These are phyloP conservation scores for Raja brachyura DNA, from an alignment of 2,113 vertebrate genomes.

Conservation along the genomic window DNA sequence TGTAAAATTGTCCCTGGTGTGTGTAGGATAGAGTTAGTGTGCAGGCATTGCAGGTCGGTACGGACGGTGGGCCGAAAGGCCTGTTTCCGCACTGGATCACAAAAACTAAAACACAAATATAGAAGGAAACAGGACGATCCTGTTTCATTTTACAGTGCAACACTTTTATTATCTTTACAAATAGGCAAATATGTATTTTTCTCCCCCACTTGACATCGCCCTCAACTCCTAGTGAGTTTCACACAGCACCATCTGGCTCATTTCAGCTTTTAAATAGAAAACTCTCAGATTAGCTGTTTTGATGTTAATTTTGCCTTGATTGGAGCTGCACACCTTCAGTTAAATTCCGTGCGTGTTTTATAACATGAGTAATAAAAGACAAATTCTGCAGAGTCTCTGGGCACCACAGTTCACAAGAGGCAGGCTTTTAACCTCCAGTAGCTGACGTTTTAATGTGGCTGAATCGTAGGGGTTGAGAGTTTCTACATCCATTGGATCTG, in stretches of 20 bases:
- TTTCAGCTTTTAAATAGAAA: not conserved
- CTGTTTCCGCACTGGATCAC: no score
- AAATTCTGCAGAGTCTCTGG: not conserved
- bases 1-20: no score
- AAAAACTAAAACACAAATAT: conserved; percentile 42
- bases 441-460: not conserved
- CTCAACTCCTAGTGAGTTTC: not conserved
- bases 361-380: not conserved
- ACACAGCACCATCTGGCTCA: not conserved
- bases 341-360: not conserved
- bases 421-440: not conserved
- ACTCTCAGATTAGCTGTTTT: conserved; percentile 15
- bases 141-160: conserved; percentile 54
- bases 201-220: not conserved
- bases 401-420: not conserved
- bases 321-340: not conserved
- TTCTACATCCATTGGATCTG: not conserved
- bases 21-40: no score
- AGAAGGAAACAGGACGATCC: conserved; percentile 55
- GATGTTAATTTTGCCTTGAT: conserved; percentile 18
- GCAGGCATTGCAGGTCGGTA: no score
- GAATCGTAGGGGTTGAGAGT: not conserved
- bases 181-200: conserved; percentile 28
- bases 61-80: no score
- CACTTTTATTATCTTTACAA: conserved; percentile 41